phyloP scores from a whole-genome alignment of 2,113 vertebrate genomes.

The Callipepla squamata region DNA sequence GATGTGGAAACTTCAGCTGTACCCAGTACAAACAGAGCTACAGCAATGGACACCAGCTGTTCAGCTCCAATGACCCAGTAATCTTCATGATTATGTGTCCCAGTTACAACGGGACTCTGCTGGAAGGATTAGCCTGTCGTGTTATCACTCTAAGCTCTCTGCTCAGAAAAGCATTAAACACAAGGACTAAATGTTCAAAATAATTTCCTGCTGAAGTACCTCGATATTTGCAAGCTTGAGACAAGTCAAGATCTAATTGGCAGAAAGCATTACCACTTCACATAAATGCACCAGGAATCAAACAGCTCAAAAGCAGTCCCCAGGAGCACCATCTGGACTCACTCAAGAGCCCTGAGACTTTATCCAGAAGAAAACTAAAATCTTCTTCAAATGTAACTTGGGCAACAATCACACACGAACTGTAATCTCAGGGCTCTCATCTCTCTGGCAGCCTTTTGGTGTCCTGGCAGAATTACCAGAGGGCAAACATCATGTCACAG shows the following conservation, averaged over 20 bases:
- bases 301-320: not conserved
- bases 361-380: not conserved
- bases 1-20: not conserved
- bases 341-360: not conserved
- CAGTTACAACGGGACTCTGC: slow-evolving; percentile 16
- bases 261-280: not conserved
- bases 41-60: slow-evolving; percentile 21
- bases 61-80: slow-evolving; percentile 34
- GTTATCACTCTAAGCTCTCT: slow-evolving; percentile 31
- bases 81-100: slow-evolving; percentile 30
- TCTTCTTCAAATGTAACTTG: not conserved
- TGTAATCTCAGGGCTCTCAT: not conserved
- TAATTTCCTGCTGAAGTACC: slow-evolving; percentile 8
- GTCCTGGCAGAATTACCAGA: not conserved
- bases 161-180: not conserved
- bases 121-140: slow-evolving; percentile 6
- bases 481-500: not conserved
- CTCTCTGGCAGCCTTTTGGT: not conserved
- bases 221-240: not conserved
- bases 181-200: not conserved
- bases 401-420: accelerated
- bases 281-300: not conserved
- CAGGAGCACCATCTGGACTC: not conserved
- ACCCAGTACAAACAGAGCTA: not conserved
- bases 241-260: not conserved